Percentiles rank a stretch among this genome's conserved stretches.
Conservation (phyloP, 30 jellyfish, hydroid and myxozoan genomes). For the Chironex yamaguchii region DNA sequence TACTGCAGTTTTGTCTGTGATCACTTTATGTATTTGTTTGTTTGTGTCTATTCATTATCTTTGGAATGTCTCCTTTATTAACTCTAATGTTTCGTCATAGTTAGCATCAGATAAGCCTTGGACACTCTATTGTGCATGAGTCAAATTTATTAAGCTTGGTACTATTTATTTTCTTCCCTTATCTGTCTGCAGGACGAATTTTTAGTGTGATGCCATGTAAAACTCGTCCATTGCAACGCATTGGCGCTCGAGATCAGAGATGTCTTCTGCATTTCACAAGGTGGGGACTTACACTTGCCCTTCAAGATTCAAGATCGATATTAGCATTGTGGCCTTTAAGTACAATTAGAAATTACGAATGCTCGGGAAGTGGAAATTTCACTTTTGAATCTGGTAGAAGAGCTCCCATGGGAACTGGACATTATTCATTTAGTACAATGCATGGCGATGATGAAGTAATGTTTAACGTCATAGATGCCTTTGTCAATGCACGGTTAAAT, state of each 20-base stretch:
- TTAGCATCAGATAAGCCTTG: too few species aligned
- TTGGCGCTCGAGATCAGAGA: slow-evolving; percentile 92
- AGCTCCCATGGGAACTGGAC: slow-evolving; percentile 97
- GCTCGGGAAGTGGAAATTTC: slow-evolving; percentile 87
- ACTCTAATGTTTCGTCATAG: too few species aligned
- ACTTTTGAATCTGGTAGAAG: slow-evolving; percentile 91
- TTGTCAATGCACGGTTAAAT: slow-evolving; percentile 80
- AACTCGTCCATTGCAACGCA: slow-evolving; percentile 78
- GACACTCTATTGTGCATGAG: too few species aligned
- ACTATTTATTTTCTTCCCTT: too few species aligned
- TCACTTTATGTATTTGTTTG: too few species aligned
- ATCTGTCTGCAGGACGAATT: slow-evolving; percentile 66
- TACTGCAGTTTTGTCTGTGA: too few species aligned
- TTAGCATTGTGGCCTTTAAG: slow-evolving; percentile 93
- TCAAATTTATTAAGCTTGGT: too few species aligned
- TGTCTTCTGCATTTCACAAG: slow-evolving; percentile 89
- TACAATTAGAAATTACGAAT: slow-evolving; percentile 89
- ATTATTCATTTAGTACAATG: slow-evolving; percentile 73
- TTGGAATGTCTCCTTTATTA: too few species aligned
- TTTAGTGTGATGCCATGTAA: slow-evolving; percentile 83
- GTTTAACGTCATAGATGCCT: slow-evolving; percentile 88
- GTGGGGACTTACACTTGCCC: slow-evolving; percentile 96
- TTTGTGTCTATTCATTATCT: too few species aligned
- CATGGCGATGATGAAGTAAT: slow-evolving; percentile 90
- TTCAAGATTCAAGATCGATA: slow-evolving; percentile 90